phyloP scores from a whole-genome alignment of 2,797 vertebrate genomes.

The Spinibarbus caldwelli region DNA sequence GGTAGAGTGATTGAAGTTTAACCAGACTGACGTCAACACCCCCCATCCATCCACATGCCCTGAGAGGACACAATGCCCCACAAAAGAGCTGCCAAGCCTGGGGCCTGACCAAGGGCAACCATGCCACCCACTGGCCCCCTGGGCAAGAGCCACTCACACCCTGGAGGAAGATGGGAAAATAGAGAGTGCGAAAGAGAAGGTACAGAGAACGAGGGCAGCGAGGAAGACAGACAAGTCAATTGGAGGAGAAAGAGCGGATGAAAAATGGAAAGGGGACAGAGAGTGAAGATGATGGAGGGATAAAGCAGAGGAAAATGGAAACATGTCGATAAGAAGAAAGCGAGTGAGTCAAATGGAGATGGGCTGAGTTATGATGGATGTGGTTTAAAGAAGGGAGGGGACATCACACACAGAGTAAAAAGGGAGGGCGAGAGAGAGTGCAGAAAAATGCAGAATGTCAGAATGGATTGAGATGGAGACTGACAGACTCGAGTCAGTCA shows the following conservation, averaged over 20 bases:
- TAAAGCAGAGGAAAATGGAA: constrained; percentile 80
- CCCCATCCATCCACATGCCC: constrained; percentile 36
- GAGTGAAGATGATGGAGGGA: constrained; percentile 79
- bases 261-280: constrained; percentile 65
- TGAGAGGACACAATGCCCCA: constrained; percentile 58
- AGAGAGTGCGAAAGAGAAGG: constrained; percentile 55
- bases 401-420: constrained; percentile 48
- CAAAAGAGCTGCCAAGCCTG: constrained; percentile 64
- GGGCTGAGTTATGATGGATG: constrained; percentile 77
- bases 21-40: constrained; percentile 34
- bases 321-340: constrained; percentile 79
- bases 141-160: constrained; percentile 64
- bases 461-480: constrained; percentile 61
- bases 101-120: constrained; percentile 71
- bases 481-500: constrained; percentile 47
- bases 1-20: constrained; percentile 46
- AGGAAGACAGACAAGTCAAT: constrained; percentile 63
- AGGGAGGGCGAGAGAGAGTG: constrained; percentile 19
- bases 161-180: constrained; percentile 59
- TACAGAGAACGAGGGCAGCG: constrained; percentile 58
- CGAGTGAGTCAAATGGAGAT: constrained; percentile 77
- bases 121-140: constrained; percentile 66
- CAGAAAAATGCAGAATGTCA: constrained; percentile 31
- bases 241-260: constrained; percentile 68
- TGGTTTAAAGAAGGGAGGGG: constrained; percentile 54